Evolutionary conservation across 2,797 vertebrate genomes (phyloP), one percentile per base, ranked within the genome.

Genomic region (Hapalemur alaotrensis): DNA sequence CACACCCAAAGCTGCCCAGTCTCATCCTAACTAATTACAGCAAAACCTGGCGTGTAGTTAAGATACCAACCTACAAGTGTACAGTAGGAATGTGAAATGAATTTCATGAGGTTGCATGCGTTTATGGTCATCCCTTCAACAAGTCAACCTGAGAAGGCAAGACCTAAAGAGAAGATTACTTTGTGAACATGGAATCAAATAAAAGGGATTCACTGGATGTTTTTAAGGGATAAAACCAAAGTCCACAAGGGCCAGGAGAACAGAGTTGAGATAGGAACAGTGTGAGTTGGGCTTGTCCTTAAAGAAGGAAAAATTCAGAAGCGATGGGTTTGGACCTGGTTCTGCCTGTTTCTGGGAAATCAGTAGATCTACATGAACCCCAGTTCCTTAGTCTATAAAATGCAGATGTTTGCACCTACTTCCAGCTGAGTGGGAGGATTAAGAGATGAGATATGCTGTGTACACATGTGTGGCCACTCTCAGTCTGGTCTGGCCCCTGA

Each of bases 391-490:
- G 35, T 10, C 38, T 23, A 2, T 11, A 25, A 61, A 14, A 20
- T 20, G 15, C 3, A 2, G 72, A 35, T 5, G 35, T 61, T 22
- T 6, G 35, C 17, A 4, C 18, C 28, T 48, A 7, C 9, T 30
- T n/a, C 46, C n/a, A 5, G 69, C 30, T 18, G 30, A 8, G 1
- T 3, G 7, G 32, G 32, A 69, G 20, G 48, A 41, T 17, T 15
- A 14, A n/a, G 82, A 48, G 86, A 10, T 0, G 9, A 35, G 22
- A 3, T 4, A 25, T 4, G 10, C 59, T 14, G 46, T 4, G 57
- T 6, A 28, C 7, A 0, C 1, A 8, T 18, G 2, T 2, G 4
- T 0, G 20, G 22, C 46, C 12, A 0, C 6, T 38, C 48, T 65
- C 67, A 15, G 8, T 41, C 43, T 38, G 38, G 4, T 18, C 61